Percentiles rank a stretch among this genome's conserved stretches.
phyloP scores from a whole-genome alignment of 2,797 vertebrate species.

The Semaprochilodus insignis region DNA sequence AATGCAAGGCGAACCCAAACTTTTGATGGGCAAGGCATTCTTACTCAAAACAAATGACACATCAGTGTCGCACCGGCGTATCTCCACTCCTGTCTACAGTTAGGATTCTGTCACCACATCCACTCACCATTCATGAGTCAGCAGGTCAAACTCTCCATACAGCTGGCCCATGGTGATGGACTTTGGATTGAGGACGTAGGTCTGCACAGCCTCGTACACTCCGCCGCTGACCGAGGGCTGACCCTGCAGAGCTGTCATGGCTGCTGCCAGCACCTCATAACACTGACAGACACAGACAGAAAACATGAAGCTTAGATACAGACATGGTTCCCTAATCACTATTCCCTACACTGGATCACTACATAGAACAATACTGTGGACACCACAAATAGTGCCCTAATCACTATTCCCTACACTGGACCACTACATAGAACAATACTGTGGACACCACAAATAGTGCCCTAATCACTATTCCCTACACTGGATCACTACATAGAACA shows the following conservation, averaged over 20 bases:
- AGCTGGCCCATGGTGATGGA: slow-evolving; percentile 96
- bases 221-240: slow-evolving; percentile 87
- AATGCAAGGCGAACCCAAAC: no score
- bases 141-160: slow-evolving; percentile 91
- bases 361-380: no score
- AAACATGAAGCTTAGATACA: background rate
- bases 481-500: no score
- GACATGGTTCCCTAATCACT: no score
- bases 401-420: no score
- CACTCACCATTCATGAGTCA: slow-evolving; percentile 93
- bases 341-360: no score
- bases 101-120: background rate
- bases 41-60: no score
- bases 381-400: no score
- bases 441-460: no score
- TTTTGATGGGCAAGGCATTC: no score
- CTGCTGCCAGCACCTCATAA: slow-evolving; percentile 88
- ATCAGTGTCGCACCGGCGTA: background rate
- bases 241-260: slow-evolving; percentile 87
- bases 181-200: slow-evolving; percentile 91
- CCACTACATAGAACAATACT: no score
- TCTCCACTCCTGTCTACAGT: background rate
- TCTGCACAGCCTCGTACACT: slow-evolving; percentile 84
- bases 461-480: no score
- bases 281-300: slow-evolving; percentile 74